These are phyloP conservation scores for Priocnemis perturbator DNA, from an alignment of 2,888 invertebrate genomes.

Conservation along the genomic window DNA sequence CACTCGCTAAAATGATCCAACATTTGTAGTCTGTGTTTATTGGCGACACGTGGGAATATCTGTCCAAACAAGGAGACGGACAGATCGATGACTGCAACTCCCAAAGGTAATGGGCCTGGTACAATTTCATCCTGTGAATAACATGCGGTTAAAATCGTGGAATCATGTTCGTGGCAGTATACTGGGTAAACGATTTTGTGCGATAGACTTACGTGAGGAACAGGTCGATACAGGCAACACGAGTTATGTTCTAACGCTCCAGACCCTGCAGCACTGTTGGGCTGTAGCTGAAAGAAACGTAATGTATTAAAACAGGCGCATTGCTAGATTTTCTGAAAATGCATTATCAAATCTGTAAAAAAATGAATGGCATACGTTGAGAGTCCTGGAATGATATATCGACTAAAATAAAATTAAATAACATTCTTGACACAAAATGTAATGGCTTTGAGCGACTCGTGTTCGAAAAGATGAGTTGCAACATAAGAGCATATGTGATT, in stretches of 20 bases:
- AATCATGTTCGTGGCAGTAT: too few species aligned
- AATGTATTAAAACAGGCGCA: not conserved
- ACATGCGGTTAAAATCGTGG: not conserved
- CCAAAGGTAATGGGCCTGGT: slow-evolving; percentile 91
- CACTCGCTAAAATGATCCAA: slow-evolving; percentile 97
- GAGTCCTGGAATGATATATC: slow-evolving; percentile 1
- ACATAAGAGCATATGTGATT: slow-evolving; percentile 12
- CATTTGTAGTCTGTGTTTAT: slow-evolving; percentile 98
- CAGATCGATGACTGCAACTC: slow-evolving; percentile 97
- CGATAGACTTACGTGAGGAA: slow-evolving; percentile 76
- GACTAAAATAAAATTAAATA: slow-evolving; percentile 22
- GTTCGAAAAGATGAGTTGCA: slow-evolving; percentile 2
- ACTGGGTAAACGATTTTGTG: too few species aligned
- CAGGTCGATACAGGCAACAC: slow-evolving; percentile 89
- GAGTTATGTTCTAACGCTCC: slow-evolving; percentile 98
- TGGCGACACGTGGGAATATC: slow-evolving; percentile 95
- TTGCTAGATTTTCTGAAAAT: not conserved
- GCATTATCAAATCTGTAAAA: not conserved
- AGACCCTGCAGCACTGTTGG: slow-evolving; percentile 95
- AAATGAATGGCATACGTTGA: not conserved
- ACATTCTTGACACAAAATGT: slow-evolving; percentile 24
- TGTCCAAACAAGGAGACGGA: slow-evolving; percentile 95
- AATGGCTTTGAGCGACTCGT: not conserved
- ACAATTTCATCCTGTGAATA: slow-evolving; percentile 77
- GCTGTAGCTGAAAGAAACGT: slow-evolving; percentile 84